Base-by-base conservation (phyloP, 2,113 vertebrate species). In the Bambusicola thoracicus region DNA sequence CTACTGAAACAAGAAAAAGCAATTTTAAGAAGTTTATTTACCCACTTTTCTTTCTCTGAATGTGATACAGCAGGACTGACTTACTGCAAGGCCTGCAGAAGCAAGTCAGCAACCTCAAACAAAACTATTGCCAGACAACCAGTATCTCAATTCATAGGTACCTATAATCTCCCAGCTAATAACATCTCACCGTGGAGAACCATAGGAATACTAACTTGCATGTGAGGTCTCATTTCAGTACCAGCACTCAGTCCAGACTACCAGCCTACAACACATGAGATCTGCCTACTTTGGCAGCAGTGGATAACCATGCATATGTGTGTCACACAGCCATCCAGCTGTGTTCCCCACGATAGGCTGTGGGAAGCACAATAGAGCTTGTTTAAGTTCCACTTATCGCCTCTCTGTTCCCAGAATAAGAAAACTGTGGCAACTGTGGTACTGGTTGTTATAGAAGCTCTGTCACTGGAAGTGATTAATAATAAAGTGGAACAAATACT, bases 1-100 rank as follows among this genome's bases (percentile, higher is more conserved):
- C 22, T 67, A 67, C 8, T 63, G 56, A 81, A 81, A 68, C 8
- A 65, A 56, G 13, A 40, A 90, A 87, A 74, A 88, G 29, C 29
- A n/a, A 79, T 89, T 94, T 72, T 40, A 84, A 65, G n/a, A 73
- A 22, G 19, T 89, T 59, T 87, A 44, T 92, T 87, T 74, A 70
- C 22, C 4, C 20, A 18, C 5, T 38, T 74, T n/a, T 68, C 2
- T 73, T 20, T 7, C 29, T 87, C 18, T 6, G 2, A 77, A 58
- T 43, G 21, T 3, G 4, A 24, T 40, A 43, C 10, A 78, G 56
- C 20, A 66, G 8, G 4, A 10, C 51, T 80, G 20, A 56, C n/a
- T 74, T 87, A 44, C 51, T 65, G 27, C n/a, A 89, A 30, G 40
- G 21, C 14, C 61, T 73, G 48, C 34, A 79, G 48, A 56, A 68